Evolutionary conservation across 2,113 vertebrate species (phyloP).

Genomic region (Zosterops pallidus): DNA sequence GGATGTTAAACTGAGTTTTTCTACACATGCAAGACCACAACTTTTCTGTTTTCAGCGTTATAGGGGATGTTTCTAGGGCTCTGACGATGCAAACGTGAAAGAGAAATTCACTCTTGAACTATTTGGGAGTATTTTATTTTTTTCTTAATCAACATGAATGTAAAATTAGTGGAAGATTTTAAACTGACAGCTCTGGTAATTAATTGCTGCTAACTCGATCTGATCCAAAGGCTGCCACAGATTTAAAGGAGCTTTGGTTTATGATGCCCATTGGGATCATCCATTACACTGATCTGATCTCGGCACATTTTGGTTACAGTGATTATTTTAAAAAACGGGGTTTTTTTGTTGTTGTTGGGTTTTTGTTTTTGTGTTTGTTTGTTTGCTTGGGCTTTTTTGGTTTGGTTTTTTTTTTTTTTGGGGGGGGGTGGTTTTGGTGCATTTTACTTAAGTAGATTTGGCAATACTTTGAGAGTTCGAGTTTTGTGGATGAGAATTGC

Average conservation of each 20-base stretch:
- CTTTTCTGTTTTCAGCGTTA: not conserved
- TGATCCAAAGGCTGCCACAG: not conserved
- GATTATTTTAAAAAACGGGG: not conserved
- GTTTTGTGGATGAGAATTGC: not conserved
- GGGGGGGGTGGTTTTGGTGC: not conserved
- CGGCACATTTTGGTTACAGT: not conserved
- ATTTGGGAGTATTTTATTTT: not conserved
- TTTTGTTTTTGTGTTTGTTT: no score
- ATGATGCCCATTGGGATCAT: not conserved
- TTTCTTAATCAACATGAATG: not conserved
- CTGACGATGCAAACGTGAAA: fast-evolving
- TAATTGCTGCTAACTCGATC: not conserved
- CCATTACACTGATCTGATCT: not conserved
- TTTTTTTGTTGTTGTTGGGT: not conserved
- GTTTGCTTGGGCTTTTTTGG: no score
- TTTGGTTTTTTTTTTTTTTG: no score
- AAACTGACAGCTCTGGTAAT: not conserved
- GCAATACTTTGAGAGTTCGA: not conserved
- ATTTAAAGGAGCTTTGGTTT: not conserved
- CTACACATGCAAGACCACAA: not conserved
- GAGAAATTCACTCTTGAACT: not conserved
- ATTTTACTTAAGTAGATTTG: not conserved
- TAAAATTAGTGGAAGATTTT: not conserved
- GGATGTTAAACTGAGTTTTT: not conserved
- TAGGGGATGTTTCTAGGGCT: not conserved